Evolutionary conservation across 2,113 vertebrate species (phyloP).

Genomic region (Elephantulus edwardii): DNA sequence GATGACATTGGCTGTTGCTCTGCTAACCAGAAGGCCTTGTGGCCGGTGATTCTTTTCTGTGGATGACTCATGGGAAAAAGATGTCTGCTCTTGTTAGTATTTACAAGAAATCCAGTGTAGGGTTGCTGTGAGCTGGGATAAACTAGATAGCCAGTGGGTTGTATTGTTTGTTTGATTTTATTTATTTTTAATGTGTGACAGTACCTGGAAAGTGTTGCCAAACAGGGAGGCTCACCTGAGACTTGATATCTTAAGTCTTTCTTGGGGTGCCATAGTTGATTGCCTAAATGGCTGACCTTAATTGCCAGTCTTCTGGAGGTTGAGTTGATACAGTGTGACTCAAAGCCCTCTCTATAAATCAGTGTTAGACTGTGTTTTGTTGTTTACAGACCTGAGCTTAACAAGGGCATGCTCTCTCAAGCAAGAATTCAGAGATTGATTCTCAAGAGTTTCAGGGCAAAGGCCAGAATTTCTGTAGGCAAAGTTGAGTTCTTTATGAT

Average conservation of each 20-base stretch:
- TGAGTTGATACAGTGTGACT: constrained; percentile 2
- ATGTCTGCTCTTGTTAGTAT: too few species aligned
- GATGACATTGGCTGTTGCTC: too few species aligned
- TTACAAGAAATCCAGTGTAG: too few species aligned
- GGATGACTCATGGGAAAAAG: too few species aligned
- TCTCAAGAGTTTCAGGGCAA: constrained; percentile 6
- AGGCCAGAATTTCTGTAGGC: neutral
- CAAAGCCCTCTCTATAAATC: neutral
- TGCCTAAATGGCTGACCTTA: neutral
- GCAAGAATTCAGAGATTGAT: neutral
- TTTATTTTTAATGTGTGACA: neutral
- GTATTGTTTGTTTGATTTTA: too few species aligned
- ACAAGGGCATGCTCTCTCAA: neutral
- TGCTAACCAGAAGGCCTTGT: too few species aligned
- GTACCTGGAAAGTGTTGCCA: neutral
- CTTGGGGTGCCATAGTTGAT: neutral
- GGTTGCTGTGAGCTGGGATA: too few species aligned
- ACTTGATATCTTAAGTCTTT: constrained; percentile 2
- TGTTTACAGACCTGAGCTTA: neutral
- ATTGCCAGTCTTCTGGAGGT: neutral
- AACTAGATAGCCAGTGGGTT: too few species aligned
- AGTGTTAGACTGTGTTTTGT: neutral
- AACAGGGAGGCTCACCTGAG: neutral
- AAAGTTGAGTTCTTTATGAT: constrained; percentile 1
- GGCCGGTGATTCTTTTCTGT: too few species aligned